These are phyloP conservation scores for Gymnoscopelus braueri DNA, from an alignment of 2,797 vertebrate species.

Conservation along the genomic window DNA sequence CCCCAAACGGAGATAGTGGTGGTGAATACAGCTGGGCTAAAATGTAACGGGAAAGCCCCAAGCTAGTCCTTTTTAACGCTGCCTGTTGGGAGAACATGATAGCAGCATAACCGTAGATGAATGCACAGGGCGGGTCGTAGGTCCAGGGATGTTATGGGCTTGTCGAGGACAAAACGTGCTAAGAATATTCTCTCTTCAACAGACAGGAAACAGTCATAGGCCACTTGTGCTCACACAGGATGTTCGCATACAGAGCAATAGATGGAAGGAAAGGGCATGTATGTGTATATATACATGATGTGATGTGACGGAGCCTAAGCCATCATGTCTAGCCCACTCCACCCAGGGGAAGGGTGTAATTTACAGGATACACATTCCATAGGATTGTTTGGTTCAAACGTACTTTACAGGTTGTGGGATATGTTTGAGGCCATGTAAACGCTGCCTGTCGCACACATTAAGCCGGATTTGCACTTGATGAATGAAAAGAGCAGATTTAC, in stretches of 20 bases:
- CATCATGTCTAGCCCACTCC: conserved; percentile 18
- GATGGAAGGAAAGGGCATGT: conserved; percentile 63
- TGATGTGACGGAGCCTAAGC: conserved; percentile 6
- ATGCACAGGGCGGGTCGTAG: background rate
- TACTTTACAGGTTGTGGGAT: background rate
- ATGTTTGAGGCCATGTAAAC: no score
- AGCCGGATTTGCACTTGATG: no score
- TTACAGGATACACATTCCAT: conserved; percentile 38
- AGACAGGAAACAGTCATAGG: conserved; percentile 45
- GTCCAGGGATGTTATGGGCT: background rate
- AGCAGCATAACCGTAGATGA: background rate
- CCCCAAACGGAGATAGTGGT: background rate
- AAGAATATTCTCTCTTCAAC: background rate
- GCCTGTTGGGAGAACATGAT: background rate
- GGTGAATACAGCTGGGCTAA: background rate
- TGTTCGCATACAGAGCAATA: conserved; percentile 48
- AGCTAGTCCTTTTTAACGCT: background rate
- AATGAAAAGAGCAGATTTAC: no score
- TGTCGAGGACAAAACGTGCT: conserved; percentile 19
- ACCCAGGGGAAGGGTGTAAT: conserved; percentile 56
- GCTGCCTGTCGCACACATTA: no score
- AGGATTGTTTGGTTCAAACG: conserved; percentile 39
- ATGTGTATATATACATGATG: conserved; percentile 18
- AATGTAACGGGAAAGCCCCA: background rate
- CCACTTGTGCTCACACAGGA: conserved; percentile 55